Conservation (phyloP, 2,113 vertebrate species). For the Lepidothrix coronata region DNA sequence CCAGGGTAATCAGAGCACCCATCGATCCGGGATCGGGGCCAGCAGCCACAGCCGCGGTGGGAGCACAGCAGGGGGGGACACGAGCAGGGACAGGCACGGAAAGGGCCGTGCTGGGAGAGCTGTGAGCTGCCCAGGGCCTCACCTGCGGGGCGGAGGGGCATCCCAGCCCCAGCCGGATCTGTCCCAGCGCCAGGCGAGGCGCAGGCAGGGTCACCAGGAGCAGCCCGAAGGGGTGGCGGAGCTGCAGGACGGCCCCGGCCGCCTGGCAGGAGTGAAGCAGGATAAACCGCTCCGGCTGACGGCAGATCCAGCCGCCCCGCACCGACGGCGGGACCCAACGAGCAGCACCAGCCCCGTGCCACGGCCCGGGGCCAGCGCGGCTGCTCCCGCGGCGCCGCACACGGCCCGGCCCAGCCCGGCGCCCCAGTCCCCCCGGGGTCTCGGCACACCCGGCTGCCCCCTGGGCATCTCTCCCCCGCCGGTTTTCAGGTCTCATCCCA, state of each 20-base stretch:
- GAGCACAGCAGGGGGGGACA: not conserved
- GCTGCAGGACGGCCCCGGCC: conserved; percentile 11
- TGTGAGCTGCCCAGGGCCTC: not conserved
- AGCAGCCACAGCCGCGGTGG: not conserved
- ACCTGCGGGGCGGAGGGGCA: not conserved
- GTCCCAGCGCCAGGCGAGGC: not conserved
- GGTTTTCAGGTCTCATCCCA: conserved; percentile 15
- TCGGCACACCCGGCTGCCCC: not conserved
- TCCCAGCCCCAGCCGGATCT: not conserved
- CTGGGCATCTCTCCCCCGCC: not conserved
- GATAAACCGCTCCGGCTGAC: conserved; percentile 29
- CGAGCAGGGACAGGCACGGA: not conserved
- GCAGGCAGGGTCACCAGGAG: conserved; percentile 20
- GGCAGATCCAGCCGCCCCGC: not conserved
- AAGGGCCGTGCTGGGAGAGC: not conserved
- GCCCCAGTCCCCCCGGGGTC: not conserved
- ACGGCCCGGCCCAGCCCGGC: not conserved
- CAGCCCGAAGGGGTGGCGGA: conserved; percentile 15
- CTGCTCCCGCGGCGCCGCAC: not conserved
- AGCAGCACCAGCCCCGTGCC: not conserved
- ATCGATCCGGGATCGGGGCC: not conserved
- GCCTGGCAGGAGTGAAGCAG: conserved; percentile 1
- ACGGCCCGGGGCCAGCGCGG: not conserved
- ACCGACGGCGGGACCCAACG: not conserved
- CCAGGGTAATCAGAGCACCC: not conserved